Evolutionary conservation across 2,113 vertebrate species (phyloP), one percentile per base, ranked within the genome.

Genomic region (Chamaea fasciata): DNA sequence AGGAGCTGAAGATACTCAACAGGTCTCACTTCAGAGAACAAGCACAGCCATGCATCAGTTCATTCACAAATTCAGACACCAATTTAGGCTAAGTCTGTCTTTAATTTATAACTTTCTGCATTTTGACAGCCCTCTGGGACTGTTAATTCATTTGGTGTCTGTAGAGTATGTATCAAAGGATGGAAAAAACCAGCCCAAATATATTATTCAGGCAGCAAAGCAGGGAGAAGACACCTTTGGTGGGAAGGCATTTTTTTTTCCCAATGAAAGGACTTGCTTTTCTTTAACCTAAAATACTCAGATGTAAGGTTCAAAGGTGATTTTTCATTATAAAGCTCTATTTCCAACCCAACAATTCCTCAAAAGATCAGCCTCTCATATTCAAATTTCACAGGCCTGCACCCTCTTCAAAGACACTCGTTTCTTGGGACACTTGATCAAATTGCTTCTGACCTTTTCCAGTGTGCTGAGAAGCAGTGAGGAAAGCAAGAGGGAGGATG

Each of bases 371-470:
- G 81, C 52, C 39, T 92, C 82, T 91, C 84, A 85, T 88, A 92
- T 85, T 84, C 53, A 95, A 90, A 94, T 95, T 93, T 88, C 22
- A 8, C 37, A 82, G 39, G 41, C 62, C 81, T 52, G 78, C 33
- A 73, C n/a, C 64, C n/a, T 79, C 69, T 84, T 92, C 76, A 96
- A 96, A 97, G 88, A 68, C 37, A 26, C 24, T 74, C 0, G 0
- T 84, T 93, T 88, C 93, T 74, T 86, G 81, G 42, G 80, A 96
- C n/a, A 24, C 89, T 68, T 86, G 83, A 89, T 92, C 57, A 87
- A 93, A 96, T 84, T 82, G 83, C 46, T 90, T 93, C 86, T 94
- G 92, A 93, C 88, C 89, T 95, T 92, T 93, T 69, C 74, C 62
- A 71, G 56, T 24, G 63, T 16, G 57, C 53, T 64, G 69, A 89